Percentiles rank a stretch among this genome's conserved stretches.
Evolutionary conservation across 1,140 invertebrate species (phyloP).

Genomic region (Drosophila rufa): DNA sequence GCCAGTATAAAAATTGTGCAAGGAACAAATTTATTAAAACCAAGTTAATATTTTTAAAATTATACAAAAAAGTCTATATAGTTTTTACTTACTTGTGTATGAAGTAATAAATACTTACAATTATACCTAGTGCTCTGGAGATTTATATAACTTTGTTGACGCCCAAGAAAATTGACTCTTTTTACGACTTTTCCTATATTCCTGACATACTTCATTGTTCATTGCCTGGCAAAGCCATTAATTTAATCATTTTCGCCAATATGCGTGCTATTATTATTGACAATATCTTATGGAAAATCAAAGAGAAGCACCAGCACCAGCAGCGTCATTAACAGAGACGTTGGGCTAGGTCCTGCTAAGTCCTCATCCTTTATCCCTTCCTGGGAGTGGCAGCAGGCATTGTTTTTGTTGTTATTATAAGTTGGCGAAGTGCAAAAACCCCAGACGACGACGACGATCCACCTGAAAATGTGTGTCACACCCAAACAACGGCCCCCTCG

Average conservation of each 20-base stretch:
- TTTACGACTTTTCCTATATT: background rate
- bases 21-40: too few species aligned
- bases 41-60: too few species aligned
- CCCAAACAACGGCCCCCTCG: slow-evolving; percentile 52
- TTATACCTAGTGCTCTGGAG: background rate
- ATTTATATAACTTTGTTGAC: slow-evolving; percentile 18
- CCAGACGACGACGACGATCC: slow-evolving; percentile 32
- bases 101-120: background rate
- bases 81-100: too few species aligned
- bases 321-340: slow-evolving; percentile 44
- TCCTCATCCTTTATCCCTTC: slow-evolving; percentile 4
- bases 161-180: slow-evolving; percentile 5
- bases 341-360: slow-evolving; percentile 57
- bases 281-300: slow-evolving; percentile 50
- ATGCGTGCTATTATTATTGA: slow-evolving; percentile 60
- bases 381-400: slow-evolving; percentile 28
- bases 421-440: slow-evolving; percentile 44
- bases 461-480: slow-evolving; percentile 70
- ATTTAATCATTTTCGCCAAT: slow-evolving; percentile 47
- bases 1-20: too few species aligned
- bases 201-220: slow-evolving; percentile 21
- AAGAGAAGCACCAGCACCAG: slow-evolving; percentile 9
- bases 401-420: slow-evolving; percentile 40
- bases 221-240: slow-evolving; percentile 24
- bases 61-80: too few species aligned